phyloP scores from a whole-genome alignment of 2,113 vertebrate genomes.

The Sebastes fasciatus region DNA sequence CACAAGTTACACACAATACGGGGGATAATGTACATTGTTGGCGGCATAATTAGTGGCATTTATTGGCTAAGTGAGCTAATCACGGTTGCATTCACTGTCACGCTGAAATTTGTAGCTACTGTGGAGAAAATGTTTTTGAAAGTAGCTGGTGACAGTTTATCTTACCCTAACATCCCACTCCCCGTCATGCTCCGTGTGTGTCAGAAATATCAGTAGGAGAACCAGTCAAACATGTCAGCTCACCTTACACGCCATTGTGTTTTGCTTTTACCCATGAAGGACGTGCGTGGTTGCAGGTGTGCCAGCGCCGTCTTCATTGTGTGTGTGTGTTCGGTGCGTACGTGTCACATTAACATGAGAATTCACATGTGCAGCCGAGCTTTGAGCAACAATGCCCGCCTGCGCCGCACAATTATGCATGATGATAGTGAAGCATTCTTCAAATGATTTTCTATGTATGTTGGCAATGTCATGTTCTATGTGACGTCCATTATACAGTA shows the following conservation, averaged over 20 bases:
- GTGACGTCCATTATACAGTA: not conserved
- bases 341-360: constrained; percentile 28
- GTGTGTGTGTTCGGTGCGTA: constrained; percentile 6
- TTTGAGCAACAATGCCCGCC: constrained; percentile 26
- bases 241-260: constrained; percentile 45
- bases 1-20: not conserved
- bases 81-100: constrained; percentile 11
- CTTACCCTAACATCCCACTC: not conserved
- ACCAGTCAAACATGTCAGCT: constrained; percentile 54
- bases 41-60: not conserved
- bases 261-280: constrained; percentile 42
- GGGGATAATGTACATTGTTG: not conserved
- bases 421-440: constrained; percentile 3
- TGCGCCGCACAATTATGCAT: constrained; percentile 23
- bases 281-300: constrained; percentile 31
- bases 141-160: not conserved
- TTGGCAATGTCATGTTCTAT: not conserved
- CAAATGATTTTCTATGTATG: not conserved
- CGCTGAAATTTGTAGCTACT: not conserved
- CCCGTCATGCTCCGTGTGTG: constrained; percentile 21
- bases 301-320: not conserved
- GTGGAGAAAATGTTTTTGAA: not conserved
- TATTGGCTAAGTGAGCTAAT: not conserved
- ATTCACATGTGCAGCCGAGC: constrained; percentile 29
- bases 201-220: constrained; percentile 34